Evolutionary conservation across 1,140 invertebrate species (phyloP), one percentile per base, ranked within the genome.

Genomic region (Drosophila bipectinata): DNA sequence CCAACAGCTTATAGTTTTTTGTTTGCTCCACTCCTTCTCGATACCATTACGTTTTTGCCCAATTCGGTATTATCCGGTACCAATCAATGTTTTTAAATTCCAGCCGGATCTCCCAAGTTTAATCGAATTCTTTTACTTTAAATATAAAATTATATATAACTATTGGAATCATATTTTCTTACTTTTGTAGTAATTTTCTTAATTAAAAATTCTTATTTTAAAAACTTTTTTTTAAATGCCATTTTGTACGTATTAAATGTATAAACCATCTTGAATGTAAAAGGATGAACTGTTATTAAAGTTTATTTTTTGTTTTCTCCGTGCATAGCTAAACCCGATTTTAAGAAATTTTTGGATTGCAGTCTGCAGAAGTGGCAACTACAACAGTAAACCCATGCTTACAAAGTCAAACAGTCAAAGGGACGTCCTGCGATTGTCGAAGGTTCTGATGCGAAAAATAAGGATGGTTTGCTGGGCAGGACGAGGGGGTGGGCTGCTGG

Each of bases 401-500:
- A 87, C 82, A 87, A 87, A 78, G 72, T 54, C 51, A 76, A 69
- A 87, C 82, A 78, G 72, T 54, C 55, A 76, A 69, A 63, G 53
- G 51, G 53, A 49, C 55, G 51, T 41, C 51, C 18, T 49, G 49
- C 26, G 39, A 62, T 54, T 62, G 59, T 62, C 15, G 55, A 73
- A 54, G 49, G 49, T 55, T 52, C 34, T 7, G 47, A 63, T 67
- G 64, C 26, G 7, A 51, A 14, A 44, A 52, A 71, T 45, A 32
- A 30, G 44, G 56, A n/a, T 41, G n/a, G 10, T 8, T 2, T 21
- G 21, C 0, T 9, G 26, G 1, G 24, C 6, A 8, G 45, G 0
- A 2, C 10, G 28, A 53, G 32, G n/a, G n/a, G 3, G 48, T 10
- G 18, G 21, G 24, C 28, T 57, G 63, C 52, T 28, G 71, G 54